Evolutionary conservation across 2,113 vertebrate species (phyloP).

Genomic region (Potamarius usumacintae): DNA sequence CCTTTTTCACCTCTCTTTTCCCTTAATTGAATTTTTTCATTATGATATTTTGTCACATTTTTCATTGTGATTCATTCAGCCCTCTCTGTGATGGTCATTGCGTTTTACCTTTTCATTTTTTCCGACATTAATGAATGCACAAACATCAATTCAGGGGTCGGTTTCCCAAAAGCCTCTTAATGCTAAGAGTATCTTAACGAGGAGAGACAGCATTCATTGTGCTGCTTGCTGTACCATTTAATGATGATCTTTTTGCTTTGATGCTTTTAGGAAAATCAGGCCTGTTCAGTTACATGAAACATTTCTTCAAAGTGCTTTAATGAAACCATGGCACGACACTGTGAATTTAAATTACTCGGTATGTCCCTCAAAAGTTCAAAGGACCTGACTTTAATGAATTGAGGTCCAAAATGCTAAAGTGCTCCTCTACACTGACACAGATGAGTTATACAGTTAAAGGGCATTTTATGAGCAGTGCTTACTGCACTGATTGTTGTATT

Average conservation of each 20-base stretch:
- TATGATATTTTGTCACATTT: not conserved
- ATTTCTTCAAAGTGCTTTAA: not conserved
- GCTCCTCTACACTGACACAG: not conserved
- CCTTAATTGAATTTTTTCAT: not conserved
- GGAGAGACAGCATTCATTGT: no score
- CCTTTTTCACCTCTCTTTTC: not conserved
- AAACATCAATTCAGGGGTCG: not conserved
- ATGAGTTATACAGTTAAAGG: constrained; percentile 9
- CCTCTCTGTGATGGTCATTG: not conserved
- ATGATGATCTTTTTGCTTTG: no score
- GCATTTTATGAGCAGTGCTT: not conserved
- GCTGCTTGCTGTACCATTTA: no score
- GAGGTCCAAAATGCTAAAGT: not conserved
- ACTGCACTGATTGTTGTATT: constrained; percentile 18
- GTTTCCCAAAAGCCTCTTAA: no score
- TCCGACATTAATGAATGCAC: not conserved
- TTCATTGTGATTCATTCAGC: not conserved
- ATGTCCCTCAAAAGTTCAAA: not conserved
- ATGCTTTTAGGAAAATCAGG: no score
- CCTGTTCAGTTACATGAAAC: not conserved
- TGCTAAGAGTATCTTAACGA: no score
- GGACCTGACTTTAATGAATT: not conserved
- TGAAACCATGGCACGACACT: no score
- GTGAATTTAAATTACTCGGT: not conserved
- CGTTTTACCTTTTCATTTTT: not conserved